Evolutionary conservation across 2,888 invertebrate species (phyloP).

Genomic region (Tillus elongatus): DNA sequence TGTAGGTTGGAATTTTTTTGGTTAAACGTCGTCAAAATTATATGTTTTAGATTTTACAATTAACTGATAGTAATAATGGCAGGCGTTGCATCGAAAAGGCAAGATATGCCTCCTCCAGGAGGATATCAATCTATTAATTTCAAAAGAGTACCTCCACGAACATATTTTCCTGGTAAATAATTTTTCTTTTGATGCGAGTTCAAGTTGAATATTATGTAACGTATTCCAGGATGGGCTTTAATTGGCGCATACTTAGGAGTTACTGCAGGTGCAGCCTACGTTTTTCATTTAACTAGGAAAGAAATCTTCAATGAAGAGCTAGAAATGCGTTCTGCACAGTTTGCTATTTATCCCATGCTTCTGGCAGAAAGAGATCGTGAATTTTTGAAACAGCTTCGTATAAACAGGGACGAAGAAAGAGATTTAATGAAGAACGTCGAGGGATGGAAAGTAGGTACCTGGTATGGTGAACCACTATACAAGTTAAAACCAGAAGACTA

Average conservation of each 20-base stretch:
- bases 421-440: slow-evolving; percentile 84
- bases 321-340: slow-evolving; percentile 68
- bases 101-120: slow-evolving; percentile 90
- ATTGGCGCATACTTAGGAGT: slow-evolving; percentile 52
- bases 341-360: slow-evolving; percentile 68
- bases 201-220: no score
- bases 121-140: slow-evolving; percentile 75
- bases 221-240: slow-evolving; percentile 50
- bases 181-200: no score
- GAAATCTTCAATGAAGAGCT: slow-evolving; percentile 49
- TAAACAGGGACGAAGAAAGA: slow-evolving; percentile 74
- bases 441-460: slow-evolving; percentile 87
- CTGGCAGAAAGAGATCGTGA: slow-evolving; percentile 77
- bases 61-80: slow-evolving; percentile 33
- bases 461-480: slow-evolving; percentile 75
- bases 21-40: no score
- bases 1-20: no score
- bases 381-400: slow-evolving; percentile 69
- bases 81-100: slow-evolving; percentile 44
- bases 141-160: slow-evolving; percentile 62
- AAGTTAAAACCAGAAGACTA: slow-evolving; percentile 56
- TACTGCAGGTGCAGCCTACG: slow-evolving; percentile 48
- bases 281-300: slow-evolving; percentile 51
- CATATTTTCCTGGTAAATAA: slow-evolving; percentile 55
- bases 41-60: no score